Evolutionary conservation across 1,140 invertebrate genomes (phyloP).

Genomic region (Ephestia elutella): DNA sequence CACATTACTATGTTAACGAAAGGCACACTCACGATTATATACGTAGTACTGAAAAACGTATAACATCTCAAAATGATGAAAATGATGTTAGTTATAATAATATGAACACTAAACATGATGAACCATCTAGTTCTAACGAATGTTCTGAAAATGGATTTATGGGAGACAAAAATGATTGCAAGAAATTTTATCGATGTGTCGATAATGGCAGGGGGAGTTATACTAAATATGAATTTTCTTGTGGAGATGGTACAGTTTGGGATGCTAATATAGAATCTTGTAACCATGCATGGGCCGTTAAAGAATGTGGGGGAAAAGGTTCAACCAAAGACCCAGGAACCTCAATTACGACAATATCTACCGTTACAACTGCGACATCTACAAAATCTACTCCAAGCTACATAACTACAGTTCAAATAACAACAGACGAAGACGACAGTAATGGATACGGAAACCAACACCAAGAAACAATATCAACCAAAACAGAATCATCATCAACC

Average conservation of each 20-base stretch:
- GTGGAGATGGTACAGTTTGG: slow-evolving; percentile 80
- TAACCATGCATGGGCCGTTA: slow-evolving; percentile 75
- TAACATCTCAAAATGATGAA: neutral
- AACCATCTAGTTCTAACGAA: slow-evolving; percentile 5
- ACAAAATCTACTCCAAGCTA: slow-evolving; percentile 76
- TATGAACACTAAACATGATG: slow-evolving; percentile 2
- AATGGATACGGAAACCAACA: slow-evolving; percentile 20
- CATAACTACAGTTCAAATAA: slow-evolving; percentile 64
- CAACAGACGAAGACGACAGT: slow-evolving; percentile 58
- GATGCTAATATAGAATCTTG: slow-evolving; percentile 76
- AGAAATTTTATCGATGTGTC: slow-evolving; percentile 82
- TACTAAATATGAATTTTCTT: slow-evolving; percentile 77
- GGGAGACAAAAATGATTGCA: slow-evolving; percentile 76
- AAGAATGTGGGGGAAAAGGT: slow-evolving; percentile 56
- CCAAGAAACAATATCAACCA: slow-evolving; percentile 13
- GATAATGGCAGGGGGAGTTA: slow-evolving; percentile 76
- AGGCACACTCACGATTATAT: neutral
- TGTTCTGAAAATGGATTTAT: slow-evolving; percentile 75
- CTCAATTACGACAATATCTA: neutral
- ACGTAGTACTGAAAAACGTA: neutral
- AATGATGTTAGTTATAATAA: neutral
- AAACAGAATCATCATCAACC: slow-evolving; percentile 15
- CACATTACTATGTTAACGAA: neutral
- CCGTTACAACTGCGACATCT: slow-evolving; percentile 62
- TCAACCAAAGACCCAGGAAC: neutral